phyloP scores from a whole-genome alignment of 2,888 invertebrate species.

The Eupithecia vulgata region DNA sequence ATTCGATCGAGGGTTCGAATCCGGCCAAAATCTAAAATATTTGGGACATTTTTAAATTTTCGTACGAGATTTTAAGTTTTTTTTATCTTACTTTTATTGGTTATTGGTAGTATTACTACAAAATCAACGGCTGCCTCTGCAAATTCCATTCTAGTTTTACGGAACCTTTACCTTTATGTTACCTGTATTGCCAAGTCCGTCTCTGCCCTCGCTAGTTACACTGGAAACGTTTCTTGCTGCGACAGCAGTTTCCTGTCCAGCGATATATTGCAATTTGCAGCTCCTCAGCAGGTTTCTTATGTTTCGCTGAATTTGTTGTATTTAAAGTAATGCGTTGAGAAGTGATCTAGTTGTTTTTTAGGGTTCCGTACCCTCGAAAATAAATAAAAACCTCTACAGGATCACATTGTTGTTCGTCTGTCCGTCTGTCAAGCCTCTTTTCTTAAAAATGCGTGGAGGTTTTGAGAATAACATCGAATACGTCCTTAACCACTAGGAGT shows the following conservation, averaged over 20 bases:
- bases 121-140: not conserved
- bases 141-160: not conserved
- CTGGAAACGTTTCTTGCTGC: constrained; percentile 56
- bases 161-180: not conserved
- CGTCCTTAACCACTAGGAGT: too few species aligned
- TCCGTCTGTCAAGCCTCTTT: too few species aligned
- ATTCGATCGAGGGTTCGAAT: too few species aligned
- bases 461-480: too few species aligned
- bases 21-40: too few species aligned
- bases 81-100: too few species aligned
- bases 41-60: too few species aligned
- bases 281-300: constrained; percentile 42
- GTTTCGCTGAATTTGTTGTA: constrained; percentile 29
- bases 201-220: constrained; percentile 49
- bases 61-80: too few species aligned
- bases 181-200: constrained; percentile 31
- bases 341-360: not conserved
- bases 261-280: constrained; percentile 60
- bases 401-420: too few species aligned
- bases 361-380: too few species aligned
- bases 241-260: constrained; percentile 59
- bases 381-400: too few species aligned
- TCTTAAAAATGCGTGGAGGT: too few species aligned
- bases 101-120: not conserved
- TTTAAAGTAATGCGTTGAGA: constrained; percentile 15